Base-by-base conservation (phyloP, 2,113 vertebrate genomes). In the Myiozetetes cayanensis region DNA sequence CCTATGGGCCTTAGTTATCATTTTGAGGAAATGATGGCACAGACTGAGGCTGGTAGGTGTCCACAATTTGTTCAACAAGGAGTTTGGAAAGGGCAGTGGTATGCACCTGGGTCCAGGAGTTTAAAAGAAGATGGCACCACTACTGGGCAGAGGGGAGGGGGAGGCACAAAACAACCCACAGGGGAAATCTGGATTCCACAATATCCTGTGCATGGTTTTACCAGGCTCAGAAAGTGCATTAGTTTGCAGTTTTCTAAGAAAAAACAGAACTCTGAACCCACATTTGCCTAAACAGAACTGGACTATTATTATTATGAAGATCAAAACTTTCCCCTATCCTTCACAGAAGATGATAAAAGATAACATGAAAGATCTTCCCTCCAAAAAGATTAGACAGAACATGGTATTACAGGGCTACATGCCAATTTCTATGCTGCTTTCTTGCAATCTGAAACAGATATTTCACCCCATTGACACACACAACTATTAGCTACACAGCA, bases 81-180 rank as follows among this genome's bases (percentile, higher is more conserved):
- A 56, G 27, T 46, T 37, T 14, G 37, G n/a, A n/a, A 37, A 67
- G 14, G 25, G 71, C 56, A 67, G 35, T 46, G 41, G 28, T 44
- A 71, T 1, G 19, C 39, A 75, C 19, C 19, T 46, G n/a, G 12
- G 28, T 67, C 22, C 74, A 66, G 55, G 37, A 82, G 14, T 37
- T 75, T 49, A 53, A 37, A 85, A 50, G 31, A 44, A 66, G 28
- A 13, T 63, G 49, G 25, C 20, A 46, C 33, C 16, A 33, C 4
- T 68, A 30, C 15, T 3, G 1, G 6, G 6, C 16, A 1, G 11
- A 30, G 30, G 4, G 13, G 6, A 56, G 3, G 1, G 2, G 15
- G 8, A 35, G 3, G 13, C 56, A 93, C 8, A 35, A 63, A 88
- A 76, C 35, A 92, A 58, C 27, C 30, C n/a, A 65, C 30, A 84